phyloP scores from a whole-genome alignment of 2,113 vertebrate species.

The Oenanthe melanoleuca region DNA sequence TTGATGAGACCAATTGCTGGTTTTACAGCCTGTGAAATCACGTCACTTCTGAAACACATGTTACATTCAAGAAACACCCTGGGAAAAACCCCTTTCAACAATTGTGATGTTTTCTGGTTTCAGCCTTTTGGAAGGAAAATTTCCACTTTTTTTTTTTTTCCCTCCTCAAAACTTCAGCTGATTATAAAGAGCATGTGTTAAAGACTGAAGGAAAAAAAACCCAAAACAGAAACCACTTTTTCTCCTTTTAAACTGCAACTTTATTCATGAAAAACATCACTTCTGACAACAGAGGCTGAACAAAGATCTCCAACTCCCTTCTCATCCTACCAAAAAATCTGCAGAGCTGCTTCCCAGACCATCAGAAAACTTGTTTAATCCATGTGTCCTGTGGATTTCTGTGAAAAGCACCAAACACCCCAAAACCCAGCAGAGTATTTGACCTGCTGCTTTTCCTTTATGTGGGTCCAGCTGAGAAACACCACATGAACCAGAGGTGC shows the following conservation, averaged over 20 bases:
- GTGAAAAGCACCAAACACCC: background rate
- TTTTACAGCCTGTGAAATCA: slow-evolving; percentile 51
- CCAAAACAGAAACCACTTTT: background rate
- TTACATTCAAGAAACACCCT: slow-evolving; percentile 14
- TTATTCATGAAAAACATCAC: slow-evolving; percentile 24
- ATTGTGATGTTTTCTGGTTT: background rate
- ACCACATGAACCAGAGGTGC: background rate
- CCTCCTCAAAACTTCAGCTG: slow-evolving; percentile 12
- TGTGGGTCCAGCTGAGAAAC: background rate
- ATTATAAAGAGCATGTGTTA: slow-evolving; percentile 4
- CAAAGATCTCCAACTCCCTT: background rate
- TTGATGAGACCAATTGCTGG: slow-evolving; percentile 36
- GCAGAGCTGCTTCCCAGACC: background rate
- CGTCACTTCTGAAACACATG: slow-evolving; percentile 35
- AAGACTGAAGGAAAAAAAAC: background rate
- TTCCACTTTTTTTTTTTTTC: background rate
- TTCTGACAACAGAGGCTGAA: slow-evolving; percentile 1
- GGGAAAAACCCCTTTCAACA: slow-evolving; percentile 26
- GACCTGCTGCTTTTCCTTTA: background rate
- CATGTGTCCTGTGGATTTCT: background rate
- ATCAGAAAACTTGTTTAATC: background rate
- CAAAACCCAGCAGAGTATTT: background rate
- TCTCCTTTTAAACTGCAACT: background rate
- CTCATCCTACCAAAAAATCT: slow-evolving; percentile 5
- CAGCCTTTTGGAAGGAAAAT: slow-evolving; percentile 10